Conservation (phyloP, 2,888 invertebrate species). For the Rhodophaea formosa region DNA sequence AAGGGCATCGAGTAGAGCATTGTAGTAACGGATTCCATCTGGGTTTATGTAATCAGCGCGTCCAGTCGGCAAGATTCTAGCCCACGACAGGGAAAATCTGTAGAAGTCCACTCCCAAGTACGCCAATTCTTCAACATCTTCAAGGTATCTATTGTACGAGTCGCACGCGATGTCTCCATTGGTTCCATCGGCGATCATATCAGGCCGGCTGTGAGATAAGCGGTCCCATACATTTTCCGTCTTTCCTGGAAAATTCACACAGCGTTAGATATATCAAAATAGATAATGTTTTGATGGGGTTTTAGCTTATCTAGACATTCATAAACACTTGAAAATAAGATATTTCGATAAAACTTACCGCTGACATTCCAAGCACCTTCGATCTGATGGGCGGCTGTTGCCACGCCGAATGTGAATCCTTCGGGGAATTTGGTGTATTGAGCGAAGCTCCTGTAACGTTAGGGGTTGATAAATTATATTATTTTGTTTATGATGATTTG, state of each 20-base stretch:
- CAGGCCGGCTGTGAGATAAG: slow-evolving; percentile 74
- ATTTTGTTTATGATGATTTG: neutral
- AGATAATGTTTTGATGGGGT: neutral
- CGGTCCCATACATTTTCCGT: slow-evolving; percentile 84
- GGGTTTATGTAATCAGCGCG: slow-evolving; percentile 77
- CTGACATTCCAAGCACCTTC: slow-evolving; percentile 83
- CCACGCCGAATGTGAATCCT: slow-evolving; percentile 74
- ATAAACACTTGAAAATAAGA: slow-evolving; percentile 10
- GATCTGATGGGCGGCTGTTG: slow-evolving; percentile 82
- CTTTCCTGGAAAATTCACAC: slow-evolving; percentile 71
- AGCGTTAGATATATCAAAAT: neutral
- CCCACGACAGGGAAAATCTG: slow-evolving; percentile 83
- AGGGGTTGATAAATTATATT: neutral
- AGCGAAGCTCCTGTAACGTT: slow-evolving; percentile 44
- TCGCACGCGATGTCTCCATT: slow-evolving; percentile 86
- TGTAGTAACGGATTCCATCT: slow-evolving; percentile 84
- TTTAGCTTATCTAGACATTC: neutral
- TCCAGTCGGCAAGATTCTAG: slow-evolving; percentile 83
- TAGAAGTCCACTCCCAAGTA: slow-evolving; percentile 80
- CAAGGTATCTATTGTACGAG: slow-evolving; percentile 84
- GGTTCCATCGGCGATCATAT: slow-evolving; percentile 81
- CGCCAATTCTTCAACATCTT: slow-evolving; percentile 77
- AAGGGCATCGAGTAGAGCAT: slow-evolving; percentile 83
- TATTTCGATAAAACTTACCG: slow-evolving; percentile 60
- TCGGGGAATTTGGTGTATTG: slow-evolving; percentile 71